Evolutionary conservation across 2,888 invertebrate genomes (phyloP), one percentile per base, ranked within the genome.

Genomic region (Macrosiphum euphorbiae): DNA sequence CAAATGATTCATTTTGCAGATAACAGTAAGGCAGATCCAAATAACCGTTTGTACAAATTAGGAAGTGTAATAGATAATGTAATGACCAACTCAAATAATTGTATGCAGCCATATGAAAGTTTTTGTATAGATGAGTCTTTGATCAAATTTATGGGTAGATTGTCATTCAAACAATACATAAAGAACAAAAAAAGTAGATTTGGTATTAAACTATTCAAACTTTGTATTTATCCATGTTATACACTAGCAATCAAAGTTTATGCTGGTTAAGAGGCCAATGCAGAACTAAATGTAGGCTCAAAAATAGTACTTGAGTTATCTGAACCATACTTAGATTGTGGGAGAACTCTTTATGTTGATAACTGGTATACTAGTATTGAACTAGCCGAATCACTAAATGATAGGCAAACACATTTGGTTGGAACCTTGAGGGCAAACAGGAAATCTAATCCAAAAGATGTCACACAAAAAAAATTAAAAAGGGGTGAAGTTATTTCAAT

Each of bases 281-380:
- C 85, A 26, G 44, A 85, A 44, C 41, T 85, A 26, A 85, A 26
- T 85, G 47, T 85, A 11, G 85, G 85, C 26, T 85, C 85, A 44
- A 85, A 85, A 85, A 85, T 85, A 44, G 85, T 85, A 41, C 85
- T 44, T 26, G 44, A 85, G 47, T 44, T 85, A 44, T 85, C 47
- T 26, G 85, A 85, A 85, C 85, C 85, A 55, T 55, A 88, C 28
- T 44, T 92, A 44, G 58, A 92, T 85, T 88, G 41, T 87, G 92
- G 61, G 35, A 50, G 85, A 35, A 92, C 88, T 35, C 50, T 92
- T 52, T 87, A 88, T 92, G 92, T 85, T 26, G 58, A 86, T 44
- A 92, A 92, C 52, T 92, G 92, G 88, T 91, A 78, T 50, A 58
- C 90, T 20, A 90, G 90, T 55, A n/a, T 67, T 35, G 58, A 90